These are phyloP conservation scores for Rotaria magnacalcarata DNA, from an alignment of 2,888 invertebrate species.

Conservation along the genomic window DNA sequence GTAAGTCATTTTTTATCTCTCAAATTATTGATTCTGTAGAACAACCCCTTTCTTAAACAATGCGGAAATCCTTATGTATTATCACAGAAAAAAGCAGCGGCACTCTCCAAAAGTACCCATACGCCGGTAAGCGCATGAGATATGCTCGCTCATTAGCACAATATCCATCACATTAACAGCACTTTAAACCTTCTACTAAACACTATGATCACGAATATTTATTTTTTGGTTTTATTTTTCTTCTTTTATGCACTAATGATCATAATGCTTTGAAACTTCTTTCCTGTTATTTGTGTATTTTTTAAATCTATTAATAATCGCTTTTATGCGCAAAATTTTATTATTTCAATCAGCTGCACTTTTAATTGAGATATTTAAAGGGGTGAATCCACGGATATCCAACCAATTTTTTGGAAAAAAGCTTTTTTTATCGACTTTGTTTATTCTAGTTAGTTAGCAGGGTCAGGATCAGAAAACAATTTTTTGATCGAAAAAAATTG, in stretches of 20 bases:
- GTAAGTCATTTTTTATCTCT: slow-evolving; percentile 62
- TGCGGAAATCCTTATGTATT: slow-evolving; percentile 50
- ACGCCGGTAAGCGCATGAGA: background rate
- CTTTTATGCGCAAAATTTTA: background rate
- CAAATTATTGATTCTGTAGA: background rate
- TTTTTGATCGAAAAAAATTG: no score
- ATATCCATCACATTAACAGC: background rate
- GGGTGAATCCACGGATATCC: no score
- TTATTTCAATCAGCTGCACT: background rate
- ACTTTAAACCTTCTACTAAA: background rate
- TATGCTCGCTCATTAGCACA: background rate
- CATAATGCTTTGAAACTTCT: background rate
- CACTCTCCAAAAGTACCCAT: background rate
- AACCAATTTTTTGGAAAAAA: no score
- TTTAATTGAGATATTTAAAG: background rate
- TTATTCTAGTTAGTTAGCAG: no score
- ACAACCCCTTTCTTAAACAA: slow-evolving; percentile 49
- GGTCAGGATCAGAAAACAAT: no score
- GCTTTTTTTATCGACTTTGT: no score
- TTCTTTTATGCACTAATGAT: background rate
- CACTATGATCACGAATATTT: background rate
- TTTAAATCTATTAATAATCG: background rate
- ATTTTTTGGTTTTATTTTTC: background rate
- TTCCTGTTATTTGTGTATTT: background rate
- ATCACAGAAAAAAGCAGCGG: background rate